Evolutionary conservation across 2,888 invertebrate genomes (phyloP).

Genomic region (Tetragonula carbonaria): DNA sequence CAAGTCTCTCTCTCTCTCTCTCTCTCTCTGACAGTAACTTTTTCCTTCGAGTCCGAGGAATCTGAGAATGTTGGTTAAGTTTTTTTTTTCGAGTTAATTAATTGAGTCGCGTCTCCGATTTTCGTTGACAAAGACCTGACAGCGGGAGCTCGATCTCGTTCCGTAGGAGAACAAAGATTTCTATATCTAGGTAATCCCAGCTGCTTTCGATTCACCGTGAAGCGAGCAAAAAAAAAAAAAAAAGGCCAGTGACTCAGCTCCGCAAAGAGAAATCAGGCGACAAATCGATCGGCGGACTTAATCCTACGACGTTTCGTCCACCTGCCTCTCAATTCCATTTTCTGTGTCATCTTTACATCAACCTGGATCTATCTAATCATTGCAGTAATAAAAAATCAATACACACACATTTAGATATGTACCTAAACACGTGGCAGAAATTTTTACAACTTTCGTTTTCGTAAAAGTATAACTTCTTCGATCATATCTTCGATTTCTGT

Average conservation of each 20-base stretch:
- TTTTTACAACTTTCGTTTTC: background rate
- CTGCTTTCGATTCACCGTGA: slow-evolving; percentile 64
- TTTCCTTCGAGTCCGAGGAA: background rate
- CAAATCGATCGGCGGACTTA: slow-evolving; percentile 64
- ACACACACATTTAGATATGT: too few species aligned
- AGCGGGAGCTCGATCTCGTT: slow-evolving; percentile 10
- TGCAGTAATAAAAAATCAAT: background rate
- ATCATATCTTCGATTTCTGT: background rate
- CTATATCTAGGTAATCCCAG: slow-evolving; percentile 64
- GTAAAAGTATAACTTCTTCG: background rate
- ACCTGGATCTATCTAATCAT: background rate
- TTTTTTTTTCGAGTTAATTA: slow-evolving; percentile 9
- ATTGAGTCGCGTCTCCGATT: background rate
- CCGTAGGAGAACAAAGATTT: slow-evolving; percentile 56
- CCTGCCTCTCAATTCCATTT: slow-evolving; percentile 34
- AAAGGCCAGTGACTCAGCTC: slow-evolving; percentile 68
- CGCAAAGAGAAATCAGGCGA: slow-evolving; percentile 71
- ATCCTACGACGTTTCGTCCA: slow-evolving; percentile 47
- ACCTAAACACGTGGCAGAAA: background rate
- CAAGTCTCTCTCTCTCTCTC: too few species aligned
- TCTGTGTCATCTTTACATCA: background rate
- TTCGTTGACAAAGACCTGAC: background rate
- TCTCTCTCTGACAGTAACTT: too few species aligned
- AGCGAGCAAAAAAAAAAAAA: slow-evolving; percentile 68
- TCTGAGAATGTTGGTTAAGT: background rate